Evolutionary conservation across 1,140 invertebrate species (phyloP), one percentile per base, ranked within the genome.

Genomic region (Hydropsyche tenuis): DNA sequence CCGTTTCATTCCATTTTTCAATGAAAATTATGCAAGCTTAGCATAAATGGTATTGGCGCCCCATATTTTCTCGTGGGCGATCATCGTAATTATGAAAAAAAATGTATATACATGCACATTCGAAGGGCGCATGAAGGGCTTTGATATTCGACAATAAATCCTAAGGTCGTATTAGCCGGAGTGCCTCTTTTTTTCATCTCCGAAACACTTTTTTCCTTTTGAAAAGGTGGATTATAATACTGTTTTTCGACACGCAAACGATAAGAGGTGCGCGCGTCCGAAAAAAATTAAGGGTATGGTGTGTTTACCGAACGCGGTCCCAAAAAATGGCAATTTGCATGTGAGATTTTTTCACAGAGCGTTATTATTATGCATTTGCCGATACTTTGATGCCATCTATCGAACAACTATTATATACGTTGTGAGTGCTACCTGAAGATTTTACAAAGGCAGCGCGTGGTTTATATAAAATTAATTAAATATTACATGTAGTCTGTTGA

Each of bases 381-480:
- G 30, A 37, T 37, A 37, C 30, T 37, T 46, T 74, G 72, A 77
- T 73, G 69, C 53, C 66, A 74, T 77, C 64, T 72, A 77, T 77
- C 63, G 69, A 42, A 69, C n/a, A 73, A 72, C 69, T 74, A 74
- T 69, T 69, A 69, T 37, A 37, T 16, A 30, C 23, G 30, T 45
- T 64, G 65, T 9, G 9, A 22, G 12, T 63, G 75, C 75, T 77
- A 77, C 75, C 73, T 74, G 75, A 72, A 63, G 23, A 68, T 23
- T 60, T 60, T 22, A 5, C 16, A 62, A 62, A 18, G 37, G 48
- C 48, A 64, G 30, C 25, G 23, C 72, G 65, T 69, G 46, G 9
- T 37, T 37, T 37, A 37, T 37, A 37, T 37, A 37, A 37, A 37
- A 37, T 4, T 37, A 9, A 3, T 37, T 37, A 3, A 37, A 37